Conservation (phyloP, 1,140 invertebrate genomes). For the Oryzaephilus surinamensis region DNA sequence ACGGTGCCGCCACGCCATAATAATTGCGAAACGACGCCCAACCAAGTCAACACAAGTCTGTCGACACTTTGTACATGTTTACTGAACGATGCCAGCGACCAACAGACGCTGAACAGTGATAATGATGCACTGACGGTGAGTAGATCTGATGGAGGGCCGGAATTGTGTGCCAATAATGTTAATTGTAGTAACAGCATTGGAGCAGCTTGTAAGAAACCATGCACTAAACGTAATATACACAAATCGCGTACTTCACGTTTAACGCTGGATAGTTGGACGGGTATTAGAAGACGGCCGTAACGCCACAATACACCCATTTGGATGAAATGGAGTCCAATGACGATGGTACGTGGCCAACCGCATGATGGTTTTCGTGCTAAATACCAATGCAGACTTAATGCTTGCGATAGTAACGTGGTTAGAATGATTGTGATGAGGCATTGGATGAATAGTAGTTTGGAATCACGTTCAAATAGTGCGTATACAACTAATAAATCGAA, state of each 20-base stretch:
- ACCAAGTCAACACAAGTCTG: conserved; percentile 74
- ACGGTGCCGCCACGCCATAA: conserved; percentile 79
- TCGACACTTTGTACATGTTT: conserved; percentile 80
- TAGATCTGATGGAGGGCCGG: conserved; percentile 55
- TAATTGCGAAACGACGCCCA: conserved; percentile 79
- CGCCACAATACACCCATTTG: conserved; percentile 81
- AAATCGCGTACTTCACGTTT: conserved; percentile 68
- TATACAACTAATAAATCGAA: conserved; percentile 80
- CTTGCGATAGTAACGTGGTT: conserved; percentile 65
- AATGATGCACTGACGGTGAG: conserved; percentile 72
- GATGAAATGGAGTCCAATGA: conserved; percentile 58
- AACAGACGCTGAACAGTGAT: conserved; percentile 76
- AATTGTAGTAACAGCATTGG: conserved; percentile 78
- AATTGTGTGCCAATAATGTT: conserved; percentile 55
- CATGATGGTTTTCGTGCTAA: conserved; percentile 26
- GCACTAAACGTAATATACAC: conserved; percentile 69
- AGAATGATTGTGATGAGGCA: conserved; percentile 55
- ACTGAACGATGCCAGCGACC: conserved; percentile 83
- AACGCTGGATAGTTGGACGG: conserved; percentile 70
- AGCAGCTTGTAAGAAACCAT: conserved; percentile 78
- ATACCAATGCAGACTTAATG: conserved; percentile 48
- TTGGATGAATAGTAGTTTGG: conserved; percentile 48
- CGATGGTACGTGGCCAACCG: conserved; percentile 35
- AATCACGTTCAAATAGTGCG: conserved; percentile 57
- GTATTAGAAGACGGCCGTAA: conserved; percentile 78